phyloP scores from a whole-genome alignment of 2,797 vertebrate species.

The Helarctos malayanus region DNA sequence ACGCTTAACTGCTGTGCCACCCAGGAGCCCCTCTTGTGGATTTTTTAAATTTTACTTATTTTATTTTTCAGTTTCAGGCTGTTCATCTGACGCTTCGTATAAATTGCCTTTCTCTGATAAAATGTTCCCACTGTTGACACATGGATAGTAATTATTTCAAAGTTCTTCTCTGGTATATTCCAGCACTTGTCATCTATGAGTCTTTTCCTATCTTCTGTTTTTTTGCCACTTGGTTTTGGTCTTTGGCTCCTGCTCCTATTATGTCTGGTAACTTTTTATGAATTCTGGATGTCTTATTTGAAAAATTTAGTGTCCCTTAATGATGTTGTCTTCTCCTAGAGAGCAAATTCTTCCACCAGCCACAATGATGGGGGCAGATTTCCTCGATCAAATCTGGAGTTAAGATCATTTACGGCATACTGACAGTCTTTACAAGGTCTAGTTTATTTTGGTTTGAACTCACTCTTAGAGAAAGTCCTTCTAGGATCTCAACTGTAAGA shows the following conservation, averaged over 20 bases:
- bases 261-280: not conserved
- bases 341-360: not conserved
- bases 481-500: not conserved
- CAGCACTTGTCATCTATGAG: not conserved
- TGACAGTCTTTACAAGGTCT: not conserved
- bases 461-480: not conserved
- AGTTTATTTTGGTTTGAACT: not conserved
- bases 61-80: not conserved
- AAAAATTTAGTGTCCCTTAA: not conserved
- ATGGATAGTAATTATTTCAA: not conserved
- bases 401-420: not conserved
- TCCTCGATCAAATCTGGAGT: not conserved
- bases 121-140: not conserved
- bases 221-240: not conserved
- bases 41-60: slow-evolving; percentile 4
- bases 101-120: slow-evolving; percentile 17
- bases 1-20: too few species aligned
- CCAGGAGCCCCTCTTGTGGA: not conserved
- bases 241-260: not conserved
- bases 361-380: not conserved
- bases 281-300: not conserved
- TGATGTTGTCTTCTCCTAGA: not conserved
- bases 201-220: not conserved
- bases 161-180: not conserved
- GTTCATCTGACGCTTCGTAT: not conserved